Evolutionary conservation across 2,888 invertebrate species (phyloP).

Genomic region (Ennomos quercinarius): DNA sequence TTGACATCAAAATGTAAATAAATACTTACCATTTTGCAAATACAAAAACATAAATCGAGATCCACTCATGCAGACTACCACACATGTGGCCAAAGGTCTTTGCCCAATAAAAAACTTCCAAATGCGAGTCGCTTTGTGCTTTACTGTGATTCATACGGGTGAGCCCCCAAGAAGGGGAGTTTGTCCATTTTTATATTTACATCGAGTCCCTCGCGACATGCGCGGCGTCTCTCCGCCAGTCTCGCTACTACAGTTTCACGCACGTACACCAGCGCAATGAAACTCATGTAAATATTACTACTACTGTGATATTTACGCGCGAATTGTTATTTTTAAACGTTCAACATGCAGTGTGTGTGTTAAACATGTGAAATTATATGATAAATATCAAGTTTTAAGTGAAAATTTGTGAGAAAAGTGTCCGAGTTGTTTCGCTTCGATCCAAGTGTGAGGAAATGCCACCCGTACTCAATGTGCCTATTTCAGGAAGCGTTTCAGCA

Average conservation of each 20-base stretch:
- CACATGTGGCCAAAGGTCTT: conserved; percentile 48
- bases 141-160: conserved; percentile 81
- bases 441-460: conserved; percentile 78
- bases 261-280: conserved; percentile 79
- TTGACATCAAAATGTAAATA: conserved; percentile 60
- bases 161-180: conserved; percentile 82
- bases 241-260: conserved; percentile 80
- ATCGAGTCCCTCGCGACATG: conserved; percentile 82
- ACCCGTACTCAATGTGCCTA: conserved; percentile 71
- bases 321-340: conserved; percentile 73
- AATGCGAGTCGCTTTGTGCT: conserved; percentile 64
- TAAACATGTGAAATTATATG: conserved; percentile 53
- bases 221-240: conserved; percentile 83
- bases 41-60: conserved; percentile 17
- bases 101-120: conserved; percentile 56
- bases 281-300: conserved; percentile 82
- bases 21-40: conserved; percentile 40
- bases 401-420: conserved; percentile 63
- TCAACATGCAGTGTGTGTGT: conserved; percentile 56
- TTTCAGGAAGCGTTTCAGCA: conserved; percentile 83
- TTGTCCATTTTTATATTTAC: conserved; percentile 85
- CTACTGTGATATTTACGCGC: conserved; percentile 77
- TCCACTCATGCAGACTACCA: conserved; percentile 26
- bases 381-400: conserved; percentile 65
- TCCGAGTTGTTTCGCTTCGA: conserved; percentile 74